phyloP scores from a whole-genome alignment of 1,140 invertebrate species.

The Lepeophtheirus salmonis region DNA sequence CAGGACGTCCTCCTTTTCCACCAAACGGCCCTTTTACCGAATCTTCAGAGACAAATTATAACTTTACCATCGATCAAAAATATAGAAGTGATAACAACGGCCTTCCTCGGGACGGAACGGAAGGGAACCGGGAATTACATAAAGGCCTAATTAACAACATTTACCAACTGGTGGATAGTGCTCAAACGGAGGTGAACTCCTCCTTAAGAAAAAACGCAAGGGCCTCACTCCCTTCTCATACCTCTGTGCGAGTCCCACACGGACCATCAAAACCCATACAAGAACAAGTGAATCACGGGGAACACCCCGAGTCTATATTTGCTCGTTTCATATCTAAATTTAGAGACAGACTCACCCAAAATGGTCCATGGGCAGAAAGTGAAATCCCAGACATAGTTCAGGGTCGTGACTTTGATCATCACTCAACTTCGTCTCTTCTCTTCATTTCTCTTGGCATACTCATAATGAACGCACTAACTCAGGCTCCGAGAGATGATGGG shows the following conservation, averaged over 20 bases:
- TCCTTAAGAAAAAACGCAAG: no score
- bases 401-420: background rate
- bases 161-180: background rate
- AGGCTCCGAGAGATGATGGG: background rate
- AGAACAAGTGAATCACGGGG: no score
- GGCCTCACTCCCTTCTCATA: no score
- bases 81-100: no score
- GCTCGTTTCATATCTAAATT: background rate
- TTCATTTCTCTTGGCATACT: background rate
- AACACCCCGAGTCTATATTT: background rate
- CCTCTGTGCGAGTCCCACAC: no score
- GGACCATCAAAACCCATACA: background rate
- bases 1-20: background rate
- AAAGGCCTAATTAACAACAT: background rate
- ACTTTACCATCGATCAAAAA: background rate
- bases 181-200: background rate
- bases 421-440: background rate
- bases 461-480: background rate
- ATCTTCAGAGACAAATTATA: background rate
- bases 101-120: no score
- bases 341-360: background rate
- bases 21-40: background rate
- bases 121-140: background rate
- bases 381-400: background rate
- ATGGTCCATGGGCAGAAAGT: background rate